Evolutionary conservation across 2,113 vertebrate species (phyloP), one percentile per base, ranked within the genome.

Genomic region (Callipepla squamata): DNA sequence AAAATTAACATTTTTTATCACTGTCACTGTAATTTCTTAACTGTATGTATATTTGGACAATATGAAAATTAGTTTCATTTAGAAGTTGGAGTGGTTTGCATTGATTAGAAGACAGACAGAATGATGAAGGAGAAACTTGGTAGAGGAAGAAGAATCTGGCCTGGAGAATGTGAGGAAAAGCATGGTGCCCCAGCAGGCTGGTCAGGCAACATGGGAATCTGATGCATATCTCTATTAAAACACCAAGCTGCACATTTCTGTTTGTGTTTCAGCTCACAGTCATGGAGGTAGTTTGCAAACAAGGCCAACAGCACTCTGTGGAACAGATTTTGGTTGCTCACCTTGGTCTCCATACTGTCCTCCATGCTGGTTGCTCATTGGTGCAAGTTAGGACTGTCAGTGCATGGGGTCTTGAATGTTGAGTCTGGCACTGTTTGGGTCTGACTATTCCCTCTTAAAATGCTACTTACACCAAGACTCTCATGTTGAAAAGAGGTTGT

Each of bases 1-100:
- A 97, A 97, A 97, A 97, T 93, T 97, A 97, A 96, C 96, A 97
- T 97, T 97, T 97, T 97, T 97, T 97, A 96, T 97, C 97, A 97
- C 96, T 97, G 97, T 97, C 97, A 97, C 91, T 94, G 84, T 96
- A 97, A 97, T 97, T 97, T 97, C 95, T 96, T 97, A 97, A 97
- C 94, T 95, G 92, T 96, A 95, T 93, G 81, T 96, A 76, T 96
- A 80, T 90, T 77, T 94, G 94, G 95, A 95, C 96, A 93, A 95
- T 96, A 96, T 94, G 95, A 97, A 96, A 97, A 97, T 94, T 90
- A 94, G 88, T 86, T 95, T 96, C 72, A 94, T 95, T 91, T 94
- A 89, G 86, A 96, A 96, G 96, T 93, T 95, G 76, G 90, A 91
- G 90, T 86, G 85, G 61, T 90, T 95, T 92, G 18, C 89, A 83